Conservation (phyloP, 2,797 vertebrate genomes). For the Rhinogobio ventralis region DNA sequence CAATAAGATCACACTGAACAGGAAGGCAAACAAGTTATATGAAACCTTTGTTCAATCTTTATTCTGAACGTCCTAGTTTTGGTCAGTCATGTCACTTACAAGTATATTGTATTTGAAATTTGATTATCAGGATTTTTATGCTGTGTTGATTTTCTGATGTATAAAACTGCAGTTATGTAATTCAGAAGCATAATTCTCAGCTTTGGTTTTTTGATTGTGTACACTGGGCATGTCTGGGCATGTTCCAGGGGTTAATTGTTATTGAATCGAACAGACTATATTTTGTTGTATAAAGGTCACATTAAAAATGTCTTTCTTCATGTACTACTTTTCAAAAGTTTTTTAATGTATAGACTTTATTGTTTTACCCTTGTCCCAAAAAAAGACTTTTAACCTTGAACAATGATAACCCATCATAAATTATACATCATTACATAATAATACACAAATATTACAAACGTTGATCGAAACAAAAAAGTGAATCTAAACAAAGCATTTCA, state of each 20-base stretch:
- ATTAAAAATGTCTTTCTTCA: neutral
- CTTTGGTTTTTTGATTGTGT: neutral
- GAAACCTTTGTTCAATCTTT: neutral
- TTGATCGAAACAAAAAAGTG: neutral
- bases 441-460: neutral
- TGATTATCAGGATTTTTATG: neutral
- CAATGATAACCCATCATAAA: neutral
- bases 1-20: neutral
- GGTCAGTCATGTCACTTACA: neutral
- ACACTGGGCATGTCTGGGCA: neutral
- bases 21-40: neutral
- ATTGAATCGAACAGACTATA: neutral
- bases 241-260: neutral
- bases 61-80: neutral
- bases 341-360: neutral
- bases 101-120: neutral
- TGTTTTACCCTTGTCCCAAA: neutral
- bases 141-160: neutral
- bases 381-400: neutral
- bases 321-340: neutral
- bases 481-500: neutral
- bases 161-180: neutral
- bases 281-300: neutral
- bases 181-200: neutral
- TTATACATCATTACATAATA: neutral